Percentiles rank a stretch among this genome's conserved stretches.
These are phyloP conservation scores for Hoplostethus atlanticus DNA, from an alignment of 2,797 vertebrate species.

Conservation along the genomic window DNA sequence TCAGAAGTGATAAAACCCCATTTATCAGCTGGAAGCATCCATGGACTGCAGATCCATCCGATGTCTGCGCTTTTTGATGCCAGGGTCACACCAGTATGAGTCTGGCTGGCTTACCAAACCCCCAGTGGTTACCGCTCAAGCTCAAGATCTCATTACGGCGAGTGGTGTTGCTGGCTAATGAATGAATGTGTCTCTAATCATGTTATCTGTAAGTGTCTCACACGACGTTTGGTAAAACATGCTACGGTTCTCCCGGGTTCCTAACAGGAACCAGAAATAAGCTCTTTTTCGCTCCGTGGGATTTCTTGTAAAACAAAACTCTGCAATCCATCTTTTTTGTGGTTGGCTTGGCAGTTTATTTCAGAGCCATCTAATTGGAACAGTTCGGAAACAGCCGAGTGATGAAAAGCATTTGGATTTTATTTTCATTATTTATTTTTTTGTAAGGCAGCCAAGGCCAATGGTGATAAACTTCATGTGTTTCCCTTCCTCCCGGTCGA, in stretches of 20 bases:
- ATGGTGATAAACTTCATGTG: constrained; percentile 20
- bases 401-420: constrained; percentile 63
- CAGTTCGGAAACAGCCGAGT: constrained; percentile 59
- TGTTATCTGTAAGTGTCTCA: constrained; percentile 64
- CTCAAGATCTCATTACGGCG: constrained; percentile 71
- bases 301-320: constrained; percentile 46
- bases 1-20: constrained; percentile 67
- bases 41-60: constrained; percentile 61
- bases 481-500: constrained; percentile 9
- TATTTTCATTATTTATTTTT: constrained; percentile 54
- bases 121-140: constrained; percentile 57
- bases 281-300: constrained; percentile 30
- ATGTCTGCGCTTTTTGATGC: constrained; percentile 50
- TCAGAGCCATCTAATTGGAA: constrained; percentile 53
- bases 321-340: constrained; percentile 54
- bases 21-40: constrained; percentile 69
- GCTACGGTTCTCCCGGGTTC: constrained; percentile 3
- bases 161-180: constrained; percentile 64
- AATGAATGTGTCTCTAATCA: constrained; percentile 64
- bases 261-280: constrained; percentile 41
- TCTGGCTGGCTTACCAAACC: constrained; percentile 54
- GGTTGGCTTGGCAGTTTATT: constrained; percentile 64
- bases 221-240: constrained; percentile 43
- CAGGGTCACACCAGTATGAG: constrained; percentile 65
- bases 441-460: constrained; percentile 43